Base-by-base conservation (phyloP, 2,113 vertebrate species). In the Pyxicephalus adspersus region DNA sequence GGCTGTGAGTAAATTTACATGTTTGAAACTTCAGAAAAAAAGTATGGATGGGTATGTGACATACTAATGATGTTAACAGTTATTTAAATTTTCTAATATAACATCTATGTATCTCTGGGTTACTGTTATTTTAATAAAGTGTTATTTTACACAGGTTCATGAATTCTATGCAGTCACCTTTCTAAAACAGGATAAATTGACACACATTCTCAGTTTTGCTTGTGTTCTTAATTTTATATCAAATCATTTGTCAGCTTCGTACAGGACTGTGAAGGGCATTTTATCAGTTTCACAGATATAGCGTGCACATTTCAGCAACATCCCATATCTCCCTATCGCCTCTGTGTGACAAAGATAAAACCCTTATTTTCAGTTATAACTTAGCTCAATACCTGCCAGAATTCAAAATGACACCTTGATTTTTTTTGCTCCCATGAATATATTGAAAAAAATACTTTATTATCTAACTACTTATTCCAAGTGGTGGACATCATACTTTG, bases 201-300 rank as follows among this genome's bases (percentile, higher is more conserved):
- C 71, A 38, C 50, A 70, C 54, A 74, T 23, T 31, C 31, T 2
- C 15, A 38, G 54, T 74, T 74, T 34, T 60, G 54, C 28, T 74
- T 74, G 55, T 73, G 70, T 38, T 74, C 26, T 34, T 74, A 74
- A 74, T 74, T 74, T 74, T 20, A 74, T 60, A 58, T 74, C 54
- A 58, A 74, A 74, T 74, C 71, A 74, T 74, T 74, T 74, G 71
- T 74, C 71, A 74, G 54, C 22, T 58, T 74, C 26, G 28, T 31
- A 74, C 38, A 34, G 58, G 54, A 29, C 71, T 74, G 71, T 74
- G 71, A 74, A 74, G 55, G 71, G 71, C 71, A 74, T 74, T 74
- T 74, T 74, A 74, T 74, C 71, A 74, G 71, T 60, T 74, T 74
- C 52, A 60, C 71, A 38, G 71, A 74, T 60, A 74, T 74, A 74